Percentiles rank a stretch among this genome's conserved stretches.
phyloP scores from a whole-genome alignment of 2,113 vertebrate genomes.

The Catharus fuscescens region DNA sequence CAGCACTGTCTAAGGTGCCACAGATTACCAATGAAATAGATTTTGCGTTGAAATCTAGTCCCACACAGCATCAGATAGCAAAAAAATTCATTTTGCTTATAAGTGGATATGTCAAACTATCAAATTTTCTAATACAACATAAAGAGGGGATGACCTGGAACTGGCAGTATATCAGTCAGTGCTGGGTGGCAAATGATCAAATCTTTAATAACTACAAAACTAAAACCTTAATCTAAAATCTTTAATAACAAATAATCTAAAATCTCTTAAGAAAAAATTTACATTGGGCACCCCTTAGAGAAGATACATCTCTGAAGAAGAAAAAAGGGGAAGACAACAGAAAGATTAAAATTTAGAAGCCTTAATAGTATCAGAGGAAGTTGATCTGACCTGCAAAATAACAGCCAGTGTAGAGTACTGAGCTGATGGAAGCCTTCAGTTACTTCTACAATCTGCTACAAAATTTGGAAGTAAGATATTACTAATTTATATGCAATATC shows the following conservation, averaged over 20 bases:
- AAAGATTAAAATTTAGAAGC: not conserved
- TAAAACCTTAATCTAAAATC: conserved; percentile 56
- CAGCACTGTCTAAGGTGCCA: not conserved
- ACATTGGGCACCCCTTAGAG: not conserved
- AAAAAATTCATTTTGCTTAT: conserved; percentile 33
- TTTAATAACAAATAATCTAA: conserved; percentile 60
- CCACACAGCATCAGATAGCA: conserved; percentile 7
- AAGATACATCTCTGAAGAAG: not conserved
- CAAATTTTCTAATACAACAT: conserved; percentile 34
- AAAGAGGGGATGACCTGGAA: not conserved
- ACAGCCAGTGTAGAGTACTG: not conserved
- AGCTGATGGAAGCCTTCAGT: not conserved
- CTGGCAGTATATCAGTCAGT: not conserved
- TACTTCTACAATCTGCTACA: not conserved
- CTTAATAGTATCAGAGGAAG: not conserved
- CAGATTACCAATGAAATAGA: not conserved
- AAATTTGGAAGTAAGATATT: not conserved
- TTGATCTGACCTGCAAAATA: not conserved
- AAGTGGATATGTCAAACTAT: conserved; percentile 18
- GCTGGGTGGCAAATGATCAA: conserved; percentile 9
- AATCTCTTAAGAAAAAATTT: conserved; percentile 24
- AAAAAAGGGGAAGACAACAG: not conserved
- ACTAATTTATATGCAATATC: not conserved
- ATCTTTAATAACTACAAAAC: conserved; percentile 57
- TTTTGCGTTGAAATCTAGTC: not conserved